These are phyloP conservation scores for Ceyx melanurus DNA, from an alignment of 2,113 vertebrate genomes.

Conservation along the genomic window DNA sequence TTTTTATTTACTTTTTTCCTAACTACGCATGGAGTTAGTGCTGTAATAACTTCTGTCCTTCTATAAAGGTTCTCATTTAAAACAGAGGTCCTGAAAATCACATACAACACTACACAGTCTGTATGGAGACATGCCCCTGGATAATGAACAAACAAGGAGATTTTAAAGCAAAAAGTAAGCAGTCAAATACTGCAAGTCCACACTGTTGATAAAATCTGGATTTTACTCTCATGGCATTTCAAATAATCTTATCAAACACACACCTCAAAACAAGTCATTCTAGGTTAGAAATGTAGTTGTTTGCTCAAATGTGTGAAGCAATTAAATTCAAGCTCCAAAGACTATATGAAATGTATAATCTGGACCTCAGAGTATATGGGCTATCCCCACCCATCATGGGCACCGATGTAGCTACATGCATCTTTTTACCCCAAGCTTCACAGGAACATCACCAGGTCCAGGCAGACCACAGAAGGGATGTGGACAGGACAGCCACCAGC, in stretches of 20 bases:
- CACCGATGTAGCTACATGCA: not conserved
- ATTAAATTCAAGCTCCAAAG: not conserved
- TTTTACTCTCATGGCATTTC: not conserved
- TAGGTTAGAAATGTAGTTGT: not conserved
- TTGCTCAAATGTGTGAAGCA: not conserved
- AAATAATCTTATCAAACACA: not conserved
- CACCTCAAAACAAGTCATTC: not conserved
- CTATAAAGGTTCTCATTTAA: not conserved
- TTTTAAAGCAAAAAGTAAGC: not conserved
- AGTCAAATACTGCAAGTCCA: not conserved
- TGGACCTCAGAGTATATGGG: not conserved
- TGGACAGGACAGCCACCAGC: not conserved
- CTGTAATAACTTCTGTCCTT: not conserved
- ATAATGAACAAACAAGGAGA: not conserved
- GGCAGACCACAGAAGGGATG: accelerated
- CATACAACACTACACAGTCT: not conserved
- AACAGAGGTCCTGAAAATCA: not conserved
- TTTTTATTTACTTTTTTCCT: not conserved
- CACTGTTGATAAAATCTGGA: not conserved
- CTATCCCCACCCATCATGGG: accelerated
- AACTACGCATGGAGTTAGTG: not conserved
- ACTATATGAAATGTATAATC: not conserved
- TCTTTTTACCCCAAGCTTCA: not conserved
- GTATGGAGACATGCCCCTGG: not conserved
- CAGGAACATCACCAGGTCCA: not conserved